A percentile compares a stretch with the other conserved stretches of the same genome.
Conservation (phyloP, 2,113 vertebrate species). For the Prunella fulvescens region DNA sequence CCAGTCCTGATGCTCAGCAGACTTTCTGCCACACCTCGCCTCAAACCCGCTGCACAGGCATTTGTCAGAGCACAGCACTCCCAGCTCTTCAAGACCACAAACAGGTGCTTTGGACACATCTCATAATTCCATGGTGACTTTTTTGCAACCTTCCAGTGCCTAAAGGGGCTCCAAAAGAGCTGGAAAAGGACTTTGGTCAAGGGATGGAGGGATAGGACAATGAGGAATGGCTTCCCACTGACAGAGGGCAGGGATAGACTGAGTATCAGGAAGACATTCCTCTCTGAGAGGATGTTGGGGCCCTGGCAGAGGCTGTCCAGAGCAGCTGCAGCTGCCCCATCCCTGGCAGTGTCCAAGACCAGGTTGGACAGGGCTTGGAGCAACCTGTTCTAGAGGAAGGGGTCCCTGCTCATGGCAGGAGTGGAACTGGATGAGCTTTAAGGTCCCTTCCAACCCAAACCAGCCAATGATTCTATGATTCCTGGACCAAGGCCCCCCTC, state of each 20-base stretch:
- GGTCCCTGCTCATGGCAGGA: background rate
- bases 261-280: background rate
- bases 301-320: background rate
- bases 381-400: accelerated
- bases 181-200: background rate
- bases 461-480: background rate
- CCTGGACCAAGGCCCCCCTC: background rate
- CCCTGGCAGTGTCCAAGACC: background rate
- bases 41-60: background rate
- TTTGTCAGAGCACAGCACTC: background rate
- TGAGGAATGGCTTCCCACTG: background rate
- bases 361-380: accelerated
- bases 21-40: background rate
- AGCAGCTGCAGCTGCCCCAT: background rate
- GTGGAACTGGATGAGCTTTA: background rate
- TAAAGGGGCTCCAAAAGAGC: background rate
- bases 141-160: background rate
- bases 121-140: background rate
- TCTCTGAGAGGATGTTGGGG: background rate
- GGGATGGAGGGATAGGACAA: background rate
- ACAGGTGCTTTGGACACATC: background rate
- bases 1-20: background rate
- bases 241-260: background rate
- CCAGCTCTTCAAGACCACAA: background rate
- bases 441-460: background rate